phyloP scores from a whole-genome alignment of 2,888 invertebrate genomes.

The Silvanus unidentatus region DNA sequence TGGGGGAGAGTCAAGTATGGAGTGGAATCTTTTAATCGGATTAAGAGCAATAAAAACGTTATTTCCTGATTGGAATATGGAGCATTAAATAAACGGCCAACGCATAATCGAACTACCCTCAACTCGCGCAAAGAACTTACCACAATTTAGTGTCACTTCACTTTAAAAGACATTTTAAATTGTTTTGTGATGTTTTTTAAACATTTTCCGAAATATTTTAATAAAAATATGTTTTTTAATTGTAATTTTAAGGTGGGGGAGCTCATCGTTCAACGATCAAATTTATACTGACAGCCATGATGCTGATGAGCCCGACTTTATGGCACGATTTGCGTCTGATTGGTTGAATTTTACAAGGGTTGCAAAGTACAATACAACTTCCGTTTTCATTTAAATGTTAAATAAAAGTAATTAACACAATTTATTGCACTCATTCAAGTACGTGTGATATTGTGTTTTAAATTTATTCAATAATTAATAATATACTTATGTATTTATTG shows the following conservation, averaged over 20 bases:
- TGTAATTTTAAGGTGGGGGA: slow-evolving; percentile 66
- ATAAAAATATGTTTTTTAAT: slow-evolving; percentile 38
- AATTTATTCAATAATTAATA: too few species aligned
- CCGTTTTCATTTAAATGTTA: slow-evolving; percentile 9
- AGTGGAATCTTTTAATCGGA: too few species aligned
- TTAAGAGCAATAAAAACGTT: too few species aligned
- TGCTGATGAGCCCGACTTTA: slow-evolving; percentile 81
- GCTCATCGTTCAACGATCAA: slow-evolving; percentile 80
- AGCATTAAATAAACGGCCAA: slow-evolving; percentile 4
- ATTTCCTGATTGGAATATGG: slow-evolving; percentile 14
- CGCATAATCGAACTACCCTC: too few species aligned
- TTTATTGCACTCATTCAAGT: not conserved
- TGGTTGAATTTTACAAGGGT: slow-evolving; percentile 47
- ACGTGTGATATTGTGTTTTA: too few species aligned
- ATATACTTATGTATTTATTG: too few species aligned
- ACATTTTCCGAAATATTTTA: slow-evolving; percentile 33
- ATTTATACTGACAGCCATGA: slow-evolving; percentile 98
- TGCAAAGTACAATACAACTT: slow-evolving; percentile 13
- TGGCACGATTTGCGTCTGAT: slow-evolving; percentile 62
- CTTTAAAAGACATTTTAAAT: slow-evolving; percentile 36
- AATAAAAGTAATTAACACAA: not conserved
- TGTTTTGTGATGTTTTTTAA: slow-evolving; percentile 31
- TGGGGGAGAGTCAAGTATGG: too few species aligned
- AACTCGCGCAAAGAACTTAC: too few species aligned
- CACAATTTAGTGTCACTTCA: not conserved